These are phyloP conservation scores for Stercorarius parasiticus DNA, from an alignment of 2,113 vertebrate genomes.

Conservation along the genomic window DNA sequence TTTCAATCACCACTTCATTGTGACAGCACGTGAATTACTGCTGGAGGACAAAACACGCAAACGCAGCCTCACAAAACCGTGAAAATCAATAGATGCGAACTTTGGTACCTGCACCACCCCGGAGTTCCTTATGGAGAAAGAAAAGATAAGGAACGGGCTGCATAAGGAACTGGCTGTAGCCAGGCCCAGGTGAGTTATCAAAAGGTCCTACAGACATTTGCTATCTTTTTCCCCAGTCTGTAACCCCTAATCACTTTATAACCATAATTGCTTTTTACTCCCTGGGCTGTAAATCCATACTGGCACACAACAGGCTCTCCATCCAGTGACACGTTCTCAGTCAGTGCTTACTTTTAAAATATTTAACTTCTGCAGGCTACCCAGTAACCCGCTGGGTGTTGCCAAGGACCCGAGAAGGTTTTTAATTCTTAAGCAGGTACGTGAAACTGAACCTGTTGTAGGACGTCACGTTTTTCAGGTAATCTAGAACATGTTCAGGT, in stretches of 20 bases:
- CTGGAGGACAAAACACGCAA: background rate
- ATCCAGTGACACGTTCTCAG: background rate
- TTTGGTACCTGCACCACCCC: rapidly evolving
- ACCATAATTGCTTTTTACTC: background rate
- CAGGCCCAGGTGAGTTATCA: background rate
- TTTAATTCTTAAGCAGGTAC: background rate
- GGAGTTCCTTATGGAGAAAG: background rate
- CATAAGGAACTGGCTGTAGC: no score
- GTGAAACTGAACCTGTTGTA: background rate
- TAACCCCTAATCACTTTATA: background rate
- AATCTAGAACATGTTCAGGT: background rate
- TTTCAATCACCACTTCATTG: background rate
- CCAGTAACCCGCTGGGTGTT: background rate
- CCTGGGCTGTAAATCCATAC: background rate
- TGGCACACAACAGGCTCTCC: background rate
- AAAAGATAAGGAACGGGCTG: background rate
- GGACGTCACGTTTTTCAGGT: background rate
- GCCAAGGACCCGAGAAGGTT: background rate
- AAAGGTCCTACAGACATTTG: background rate
- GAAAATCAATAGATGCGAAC: background rate
- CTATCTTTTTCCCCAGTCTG: background rate
- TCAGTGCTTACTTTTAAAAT: background rate
- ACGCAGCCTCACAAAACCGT: background rate
- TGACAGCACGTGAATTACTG: background rate
- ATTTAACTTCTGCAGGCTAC: slow-evolving; percentile 10